Base-by-base conservation (phyloP, 2,113 vertebrate species). In the Australoheros scitulus region DNA sequence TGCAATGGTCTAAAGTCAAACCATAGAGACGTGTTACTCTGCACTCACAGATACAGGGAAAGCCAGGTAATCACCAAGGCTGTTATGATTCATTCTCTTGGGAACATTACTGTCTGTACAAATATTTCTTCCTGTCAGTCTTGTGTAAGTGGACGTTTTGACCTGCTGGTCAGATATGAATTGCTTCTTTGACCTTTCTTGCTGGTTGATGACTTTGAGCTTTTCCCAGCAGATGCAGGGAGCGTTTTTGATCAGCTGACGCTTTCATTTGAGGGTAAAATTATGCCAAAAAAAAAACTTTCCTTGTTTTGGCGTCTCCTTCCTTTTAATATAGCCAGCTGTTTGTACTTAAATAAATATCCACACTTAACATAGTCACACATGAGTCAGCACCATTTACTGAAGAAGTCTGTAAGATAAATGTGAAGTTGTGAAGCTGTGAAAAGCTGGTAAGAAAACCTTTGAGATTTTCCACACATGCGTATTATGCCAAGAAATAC, bases 121-220 rank as follows among this genome's bases (percentile, higher is more conserved):
- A 52, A 72, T 72, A 72, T 72, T 52, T 72, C 65, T 72, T 47
- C 26, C 43, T 5, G 47, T 72, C 65, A 72, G 65, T 20, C 65
- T n/a, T 14, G 20, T 72, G 3, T 7, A 52, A 0, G 43, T 29
- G 43, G 0, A 72, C 0, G 43, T 72, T 72, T 1, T 72, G 10
- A 52, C 26, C 43, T 5, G 65, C 26, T 72, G 65, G 17, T 72
- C 65, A 72, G 43, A 52, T 20, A 6, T 32, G 10, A 70, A 29
- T 70, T 20, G 41, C 64, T 18, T 70, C 65, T 72, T 55, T 72
- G 43, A 72, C 8, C 26, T 32, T 72, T 72, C 11, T 55, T 47
- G 26, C 47, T n/a, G 47, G 47, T 34, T 72, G 26, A 72, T n/a
- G 26, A 34, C 68, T n/a, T 72, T n/a, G 47, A 72, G n/a, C 47